phyloP scores from a whole-genome alignment of 2,888 invertebrate genomes.

The Andrena praecox region DNA sequence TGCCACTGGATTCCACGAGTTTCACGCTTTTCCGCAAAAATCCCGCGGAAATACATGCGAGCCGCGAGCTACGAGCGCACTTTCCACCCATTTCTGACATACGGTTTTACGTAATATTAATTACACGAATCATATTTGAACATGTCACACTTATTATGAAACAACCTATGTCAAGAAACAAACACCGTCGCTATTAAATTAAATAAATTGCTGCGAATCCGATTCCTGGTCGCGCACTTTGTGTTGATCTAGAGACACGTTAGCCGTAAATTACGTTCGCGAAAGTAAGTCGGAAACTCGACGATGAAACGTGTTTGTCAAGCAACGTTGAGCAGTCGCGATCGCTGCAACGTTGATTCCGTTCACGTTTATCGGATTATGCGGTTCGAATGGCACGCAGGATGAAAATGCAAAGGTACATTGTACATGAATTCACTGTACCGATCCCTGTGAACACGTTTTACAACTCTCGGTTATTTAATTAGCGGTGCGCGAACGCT shows the following conservation, averaged over 20 bases:
- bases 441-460: slow-evolving; percentile 53
- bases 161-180: no score
- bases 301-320: slow-evolving; percentile 26
- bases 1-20: not conserved
- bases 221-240: no score
- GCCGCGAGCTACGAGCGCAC: no score
- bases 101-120: no score
- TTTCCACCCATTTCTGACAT: no score
- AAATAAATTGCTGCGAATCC: no score
- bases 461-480: slow-evolving; percentile 66
- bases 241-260: no score
- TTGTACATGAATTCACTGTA: slow-evolving; percentile 37
- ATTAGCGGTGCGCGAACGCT: slow-evolving; percentile 52
- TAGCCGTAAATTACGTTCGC: not conserved
- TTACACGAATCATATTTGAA: no score
- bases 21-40: not conserved
- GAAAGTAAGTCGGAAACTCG: not conserved
- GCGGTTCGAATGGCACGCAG: slow-evolving; percentile 49
- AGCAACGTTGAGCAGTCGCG: slow-evolving; percentile 24
- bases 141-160: no score
- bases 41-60: not conserved
- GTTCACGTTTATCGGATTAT: slow-evolving; percentile 71
- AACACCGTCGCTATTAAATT: no score
- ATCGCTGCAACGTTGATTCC: slow-evolving; percentile 49
- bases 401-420: slow-evolving; percentile 29